A percentile compares a stretch with the other conserved stretches of the same genome.
phyloP scores from a whole-genome alignment of 2,888 invertebrate species.

The Apotomis turbidana region DNA sequence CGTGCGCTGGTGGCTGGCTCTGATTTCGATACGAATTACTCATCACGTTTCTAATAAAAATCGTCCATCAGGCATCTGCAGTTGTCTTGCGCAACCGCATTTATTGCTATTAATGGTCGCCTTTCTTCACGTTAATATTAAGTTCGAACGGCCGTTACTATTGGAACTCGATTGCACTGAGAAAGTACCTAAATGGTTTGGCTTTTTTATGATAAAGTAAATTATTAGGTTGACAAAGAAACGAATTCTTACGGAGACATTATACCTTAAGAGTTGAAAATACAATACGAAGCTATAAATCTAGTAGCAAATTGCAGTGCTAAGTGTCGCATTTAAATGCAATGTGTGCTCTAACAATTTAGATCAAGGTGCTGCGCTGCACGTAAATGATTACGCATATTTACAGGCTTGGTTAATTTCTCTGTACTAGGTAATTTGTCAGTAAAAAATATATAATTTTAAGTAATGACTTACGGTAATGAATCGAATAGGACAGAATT shows the following conservation, averaged over 20 bases:
- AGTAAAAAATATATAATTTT: not conserved
- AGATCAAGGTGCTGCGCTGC: not conserved
- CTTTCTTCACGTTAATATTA: slow-evolving; percentile 72
- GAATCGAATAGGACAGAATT: slow-evolving; percentile 10
- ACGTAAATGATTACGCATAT: not conserved
- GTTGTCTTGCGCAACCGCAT: slow-evolving; percentile 77
- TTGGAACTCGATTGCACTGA: slow-evolving; percentile 31
- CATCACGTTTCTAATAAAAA: slow-evolving; percentile 82
- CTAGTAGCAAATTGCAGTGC: not conserved
- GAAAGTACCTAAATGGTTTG: slow-evolving; percentile 7
- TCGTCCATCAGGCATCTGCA: slow-evolving; percentile 67
- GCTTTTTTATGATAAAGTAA: slow-evolving; percentile 11
- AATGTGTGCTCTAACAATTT: not conserved
- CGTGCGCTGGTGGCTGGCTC: slow-evolving; percentile 68
- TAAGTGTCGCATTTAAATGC: not conserved
- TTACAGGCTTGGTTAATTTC: not conserved
- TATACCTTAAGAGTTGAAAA: not conserved
- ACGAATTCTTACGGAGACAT: slow-evolving; percentile 8
- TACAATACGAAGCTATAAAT: not conserved
- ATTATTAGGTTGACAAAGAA: slow-evolving; percentile 9
- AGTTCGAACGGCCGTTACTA: slow-evolving; percentile 51
- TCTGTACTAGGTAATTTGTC: not conserved
- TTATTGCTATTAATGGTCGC: slow-evolving; percentile 75
- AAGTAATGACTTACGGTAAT: slow-evolving; percentile 34
- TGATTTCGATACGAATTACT: slow-evolving; percentile 68